Percentiles rank a stretch among this genome's conserved stretches.
Conservation (phyloP, 2,888 invertebrate species). For the Nemotelus nigrinus region DNA sequence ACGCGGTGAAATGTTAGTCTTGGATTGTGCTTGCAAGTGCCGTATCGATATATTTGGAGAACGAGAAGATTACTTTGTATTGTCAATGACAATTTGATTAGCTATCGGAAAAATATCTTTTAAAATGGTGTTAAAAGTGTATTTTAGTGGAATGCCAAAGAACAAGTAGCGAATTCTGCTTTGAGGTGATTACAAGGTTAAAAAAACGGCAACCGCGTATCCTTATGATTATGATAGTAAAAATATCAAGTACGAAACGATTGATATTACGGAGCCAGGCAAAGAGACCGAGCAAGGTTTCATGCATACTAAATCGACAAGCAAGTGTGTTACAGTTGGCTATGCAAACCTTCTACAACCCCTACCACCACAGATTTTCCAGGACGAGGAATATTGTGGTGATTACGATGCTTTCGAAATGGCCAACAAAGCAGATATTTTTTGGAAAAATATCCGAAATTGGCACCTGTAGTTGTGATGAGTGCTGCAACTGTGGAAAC, state of each 20-base stretch:
- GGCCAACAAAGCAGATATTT: conserved; percentile 88
- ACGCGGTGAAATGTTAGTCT: too few species aligned
- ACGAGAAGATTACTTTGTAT: too few species aligned
- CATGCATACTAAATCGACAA: conserved; percentile 84
- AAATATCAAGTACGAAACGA: conserved; percentile 85
- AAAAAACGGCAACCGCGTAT: conserved; percentile 96
- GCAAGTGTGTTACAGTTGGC: conserved; percentile 69
- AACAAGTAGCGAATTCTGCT: too few species aligned
- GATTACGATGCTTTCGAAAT: conserved; percentile 93
- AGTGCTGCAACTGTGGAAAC: conserved; percentile 66
- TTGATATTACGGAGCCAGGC: conserved; percentile 95
- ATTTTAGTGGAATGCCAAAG: too few species aligned
- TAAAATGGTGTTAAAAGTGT: too few species aligned
- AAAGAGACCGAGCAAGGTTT: conserved; percentile 87
- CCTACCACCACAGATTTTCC: conserved; percentile 94
- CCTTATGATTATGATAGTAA: conserved; percentile 93
- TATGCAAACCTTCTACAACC: conserved; percentile 80
- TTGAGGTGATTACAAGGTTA: conserved; percentile 67
- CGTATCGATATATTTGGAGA: too few species aligned
- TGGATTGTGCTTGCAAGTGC: too few species aligned
- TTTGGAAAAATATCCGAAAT: conserved; percentile 88
- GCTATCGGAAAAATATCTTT: too few species aligned
- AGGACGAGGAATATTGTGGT: conserved; percentile 86
- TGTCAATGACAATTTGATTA: too few species aligned
- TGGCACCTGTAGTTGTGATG: conserved; percentile 70